Conservation (phyloP, 2,888 invertebrate genomes). For the Hirtodrosophila alboralis region DNA sequence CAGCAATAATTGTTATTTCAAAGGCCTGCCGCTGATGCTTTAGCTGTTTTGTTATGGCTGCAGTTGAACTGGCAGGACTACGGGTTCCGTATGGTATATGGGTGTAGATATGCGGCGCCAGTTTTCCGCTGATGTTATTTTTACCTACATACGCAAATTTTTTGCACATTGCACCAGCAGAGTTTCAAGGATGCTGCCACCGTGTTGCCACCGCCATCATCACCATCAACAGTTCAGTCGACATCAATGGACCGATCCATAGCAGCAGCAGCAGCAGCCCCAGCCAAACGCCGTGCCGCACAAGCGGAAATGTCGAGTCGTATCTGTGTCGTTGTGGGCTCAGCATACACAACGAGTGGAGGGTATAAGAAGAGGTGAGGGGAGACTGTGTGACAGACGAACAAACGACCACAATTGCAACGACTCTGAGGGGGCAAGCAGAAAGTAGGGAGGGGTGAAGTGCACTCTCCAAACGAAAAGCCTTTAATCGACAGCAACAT, state of each 20-base stretch:
- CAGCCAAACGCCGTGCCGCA: constrained; percentile 48
- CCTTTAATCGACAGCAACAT: constrained; percentile 82
- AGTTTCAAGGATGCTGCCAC: constrained; percentile 63
- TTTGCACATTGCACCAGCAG: constrained; percentile 43
- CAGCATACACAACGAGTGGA: constrained; percentile 26
- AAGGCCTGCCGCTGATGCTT: constrained; percentile 31
- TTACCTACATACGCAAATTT: constrained; percentile 72
- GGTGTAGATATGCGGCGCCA: constrained; percentile 35
- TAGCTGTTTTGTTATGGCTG: constrained; percentile 49
- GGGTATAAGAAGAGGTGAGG: constrained; percentile 1
- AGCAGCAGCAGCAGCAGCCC: no score
- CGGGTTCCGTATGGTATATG: background rate
- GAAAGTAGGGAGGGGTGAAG: background rate
- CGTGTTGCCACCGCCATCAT: constrained; percentile 28
- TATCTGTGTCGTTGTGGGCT: constrained; percentile 72
- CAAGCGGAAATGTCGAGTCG: constrained; percentile 76
- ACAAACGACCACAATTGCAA: constrained; percentile 60
- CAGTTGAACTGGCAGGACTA: constrained; percentile 15
- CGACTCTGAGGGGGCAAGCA: constrained; percentile 2
- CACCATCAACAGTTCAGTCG: constrained; percentile 37
- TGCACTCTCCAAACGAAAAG: constrained; percentile 66
- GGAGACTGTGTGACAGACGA: constrained; percentile 7
- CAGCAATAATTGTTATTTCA: constrained; percentile 77
- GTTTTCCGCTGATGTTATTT: constrained; percentile 72
- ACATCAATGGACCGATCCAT: constrained; percentile 68